A percentile compares a stretch with the other conserved stretches of the same genome.
phyloP scores from a whole-genome alignment of 1,140 invertebrate genomes.

The Macrostomum lignano region DNA sequence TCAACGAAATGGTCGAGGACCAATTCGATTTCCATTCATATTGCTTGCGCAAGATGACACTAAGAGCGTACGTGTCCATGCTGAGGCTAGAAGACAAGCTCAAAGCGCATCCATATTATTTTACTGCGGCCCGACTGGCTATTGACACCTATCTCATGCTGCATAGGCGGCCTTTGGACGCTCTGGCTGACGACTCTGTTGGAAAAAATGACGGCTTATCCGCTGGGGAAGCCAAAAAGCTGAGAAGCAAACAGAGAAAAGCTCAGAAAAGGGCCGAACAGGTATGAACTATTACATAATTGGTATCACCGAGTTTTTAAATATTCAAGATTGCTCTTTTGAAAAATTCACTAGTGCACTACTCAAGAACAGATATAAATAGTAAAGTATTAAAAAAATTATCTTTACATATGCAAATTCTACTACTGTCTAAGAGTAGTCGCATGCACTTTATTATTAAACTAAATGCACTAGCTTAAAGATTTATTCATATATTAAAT shows the following conservation, averaged over 20 bases:
- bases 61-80: constrained; percentile 72
- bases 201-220: background rate
- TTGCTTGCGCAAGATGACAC: constrained; percentile 93
- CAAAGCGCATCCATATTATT: constrained; percentile 3
- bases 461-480: too few relatives aligned
- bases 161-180: background rate
- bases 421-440: too few relatives aligned
- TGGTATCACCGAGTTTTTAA: too few relatives aligned
- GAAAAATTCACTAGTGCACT: too few relatives aligned
- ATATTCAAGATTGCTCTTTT: too few relatives aligned
- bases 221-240: background rate
- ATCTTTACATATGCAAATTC: too few relatives aligned
- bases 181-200: background rate
- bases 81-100: constrained; percentile 53
- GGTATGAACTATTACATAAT: too few relatives aligned
- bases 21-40: constrained; percentile 99
- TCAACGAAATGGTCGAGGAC: constrained; percentile 93
- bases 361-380: too few relatives aligned
- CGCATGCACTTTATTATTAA: too few relatives aligned
- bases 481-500: too few relatives aligned
- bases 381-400: too few relatives aligned
- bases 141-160: constrained; percentile 1
- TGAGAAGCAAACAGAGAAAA: constrained; percentile 2
- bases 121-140: background rate
- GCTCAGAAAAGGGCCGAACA: constrained; percentile 1